Percentiles rank a stretch among this genome's conserved stretches.
phyloP scores from a whole-genome alignment of 2,113 vertebrate species.

The Pseudorasbora parva region DNA sequence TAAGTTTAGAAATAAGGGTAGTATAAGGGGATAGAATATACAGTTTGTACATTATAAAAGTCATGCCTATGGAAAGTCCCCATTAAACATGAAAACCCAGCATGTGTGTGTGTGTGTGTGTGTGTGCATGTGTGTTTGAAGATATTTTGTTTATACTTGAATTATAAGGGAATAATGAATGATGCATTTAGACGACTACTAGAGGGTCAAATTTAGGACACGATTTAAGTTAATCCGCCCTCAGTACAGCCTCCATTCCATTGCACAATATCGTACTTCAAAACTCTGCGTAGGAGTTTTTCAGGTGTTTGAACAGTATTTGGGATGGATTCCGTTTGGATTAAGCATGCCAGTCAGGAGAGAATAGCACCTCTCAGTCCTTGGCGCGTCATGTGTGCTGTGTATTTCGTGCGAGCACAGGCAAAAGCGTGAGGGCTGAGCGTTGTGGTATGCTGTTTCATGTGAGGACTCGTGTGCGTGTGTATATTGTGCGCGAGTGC shows the following conservation, averaged over 20 bases:
- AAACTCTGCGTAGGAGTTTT: neutral
- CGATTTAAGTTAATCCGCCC: neutral
- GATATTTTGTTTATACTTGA: neutral
- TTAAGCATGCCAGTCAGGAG: neutral
- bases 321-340: slow-evolving; percentile 8
- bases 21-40: no score
- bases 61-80: no score
- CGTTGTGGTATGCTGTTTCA: slow-evolving; percentile 46
- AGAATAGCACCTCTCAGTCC: slow-evolving; percentile 28
- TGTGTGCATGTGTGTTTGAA: neutral
- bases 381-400: neutral
- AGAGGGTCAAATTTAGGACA: slow-evolving; percentile 10
- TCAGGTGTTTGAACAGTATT: slow-evolving; percentile 8
- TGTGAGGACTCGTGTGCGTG: slow-evolving; percentile 45
- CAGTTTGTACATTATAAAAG: no score
- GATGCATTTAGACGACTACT: slow-evolving; percentile 1
- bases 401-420: slow-evolving; percentile 39
- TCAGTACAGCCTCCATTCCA: slow-evolving; percentile 1
- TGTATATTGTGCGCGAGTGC: neutral
- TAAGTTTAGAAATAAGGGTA: no score
- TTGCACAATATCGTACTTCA: slow-evolving; percentile 9
- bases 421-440: slow-evolving; percentile 31
- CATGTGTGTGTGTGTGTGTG: no score
- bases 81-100: no score
- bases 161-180: neutral